Evolutionary conservation across 2,797 vertebrate genomes (phyloP), one percentile per base, ranked within the genome.

Genomic region (Triplophysa bombifrons): DNA sequence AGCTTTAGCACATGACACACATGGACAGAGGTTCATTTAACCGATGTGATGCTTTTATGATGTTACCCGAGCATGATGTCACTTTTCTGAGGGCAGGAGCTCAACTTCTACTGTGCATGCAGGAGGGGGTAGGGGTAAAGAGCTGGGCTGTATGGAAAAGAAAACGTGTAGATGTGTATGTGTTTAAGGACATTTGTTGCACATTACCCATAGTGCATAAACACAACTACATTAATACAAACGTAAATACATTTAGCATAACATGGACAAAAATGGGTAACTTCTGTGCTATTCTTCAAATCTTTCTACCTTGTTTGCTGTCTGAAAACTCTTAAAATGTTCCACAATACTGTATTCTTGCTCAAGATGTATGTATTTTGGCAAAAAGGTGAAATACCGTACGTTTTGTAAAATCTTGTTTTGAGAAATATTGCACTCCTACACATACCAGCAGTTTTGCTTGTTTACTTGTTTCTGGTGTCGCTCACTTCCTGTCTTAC

Each of bases 261-360:
- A 44, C 17, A 61, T 9, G 41, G 41, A 50, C 53, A 50, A 38
- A 50, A 3, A 17, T n/a, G 19, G 13, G 34, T 3, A 38, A 22
- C 22, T 4, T 60, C 53, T 58, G 34, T 11, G 20, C 25, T 19
- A 68, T 55, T 25, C 48, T 61, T 25, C 27, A 12, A 50, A 38
- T 69, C 68, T 50, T 69, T 60, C 69, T 61, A 70, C 46, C 46
- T 78, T 22, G 46, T 63, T 48, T 53, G 55, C 38, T 19, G 3
- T 64, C 46, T 38, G 58, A 53, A 38, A 71, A 63, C 44, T 30
- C 46, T 78, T 41, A 63, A 41, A 17, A 63, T 63, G 14, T 17
- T 17, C 17, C 46, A 53, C 11, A 53, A 53, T 64, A 51, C 3
- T 22, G 41, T 67, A 38, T 46, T 67, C 38, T 56, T 58, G 11